Evolutionary conservation across 2,888 invertebrate species (phyloP), one percentile per base, ranked within the genome.

Genomic region (Eupithecia dodoneata): DNA sequence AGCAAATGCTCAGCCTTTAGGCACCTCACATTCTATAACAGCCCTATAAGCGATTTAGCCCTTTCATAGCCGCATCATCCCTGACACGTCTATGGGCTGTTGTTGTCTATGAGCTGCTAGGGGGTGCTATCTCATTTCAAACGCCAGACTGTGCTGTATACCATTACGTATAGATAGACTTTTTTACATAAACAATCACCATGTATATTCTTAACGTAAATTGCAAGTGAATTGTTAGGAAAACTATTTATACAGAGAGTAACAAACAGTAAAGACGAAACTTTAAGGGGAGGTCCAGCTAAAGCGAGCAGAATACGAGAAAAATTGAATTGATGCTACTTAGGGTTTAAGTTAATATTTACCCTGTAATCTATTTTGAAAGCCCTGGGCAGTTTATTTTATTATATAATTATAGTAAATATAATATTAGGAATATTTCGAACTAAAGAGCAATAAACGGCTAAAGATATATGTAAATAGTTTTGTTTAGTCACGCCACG

Each of bases 31-130:
- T 76, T 78, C 69, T 76, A 76, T 71, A 76, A 76, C 72, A 76
- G 74, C 78, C 73, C 76, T 71, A 73, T 73, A 79, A 77, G 76
- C 79, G 76, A 77, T 79, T 79, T 79, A 74, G 77, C 74, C 76
- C 75, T 77, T 77, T 77, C 72, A 79, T 52, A 74, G 72, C 72
- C 73, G 74, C 78, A 78, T 76, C 78, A 78, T 76, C 63, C 65
- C 41, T 59, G 49, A 69, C 47, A 47, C 7, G 66, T 66, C 67
- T 69, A 69, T 45, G 45, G 66, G 41, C 6, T 42, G 66, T 66
- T 66, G 42, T 66, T 66, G 42, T 42, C 42, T 66, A 42, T 18
- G 2, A 7, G 30, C 15, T 67, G 67, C 10, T 45, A 9, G 66
- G 42, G 66, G 66, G n/a, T 66, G 66, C 42, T 13, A 66, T 42